Conservation (phyloP, 2,113 vertebrate genomes). For the Australoheros scitulus region DNA sequence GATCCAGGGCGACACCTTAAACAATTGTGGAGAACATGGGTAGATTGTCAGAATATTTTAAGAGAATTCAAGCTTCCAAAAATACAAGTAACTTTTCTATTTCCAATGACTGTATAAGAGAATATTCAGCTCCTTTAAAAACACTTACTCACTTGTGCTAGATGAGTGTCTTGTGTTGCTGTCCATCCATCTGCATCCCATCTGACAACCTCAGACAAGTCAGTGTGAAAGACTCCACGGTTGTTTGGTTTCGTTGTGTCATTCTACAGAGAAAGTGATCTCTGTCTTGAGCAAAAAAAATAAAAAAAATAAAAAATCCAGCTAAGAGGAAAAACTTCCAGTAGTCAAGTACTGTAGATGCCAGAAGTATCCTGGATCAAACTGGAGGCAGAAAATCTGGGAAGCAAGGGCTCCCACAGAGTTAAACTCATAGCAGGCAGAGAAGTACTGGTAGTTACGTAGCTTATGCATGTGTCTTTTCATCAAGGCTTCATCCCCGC, state of each 20-base stretch:
- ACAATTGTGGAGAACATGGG: conserved; percentile 7
- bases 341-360: neutral
- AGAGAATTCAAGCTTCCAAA: neutral
- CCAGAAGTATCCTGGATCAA: neutral
- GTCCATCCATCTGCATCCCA: conserved; percentile 23
- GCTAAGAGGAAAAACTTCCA: neutral
- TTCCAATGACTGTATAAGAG: neutral
- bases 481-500: conserved; percentile 1
- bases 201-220: neutral
- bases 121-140: neutral
- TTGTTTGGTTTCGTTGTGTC: neutral
- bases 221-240: neutral
- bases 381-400: neutral
- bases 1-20: conserved; percentile 56
- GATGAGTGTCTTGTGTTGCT: neutral
- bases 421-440: neutral
- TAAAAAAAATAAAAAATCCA: neutral
- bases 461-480: neutral
- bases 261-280: neutral
- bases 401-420: neutral
- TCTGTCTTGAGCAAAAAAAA: neutral
- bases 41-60: neutral
- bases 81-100: neutral
- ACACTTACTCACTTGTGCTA: conserved; percentile 41
- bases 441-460: neutral